Conservation (phyloP, 2,797 vertebrate genomes). For the Chromobotia macracanthus region DNA sequence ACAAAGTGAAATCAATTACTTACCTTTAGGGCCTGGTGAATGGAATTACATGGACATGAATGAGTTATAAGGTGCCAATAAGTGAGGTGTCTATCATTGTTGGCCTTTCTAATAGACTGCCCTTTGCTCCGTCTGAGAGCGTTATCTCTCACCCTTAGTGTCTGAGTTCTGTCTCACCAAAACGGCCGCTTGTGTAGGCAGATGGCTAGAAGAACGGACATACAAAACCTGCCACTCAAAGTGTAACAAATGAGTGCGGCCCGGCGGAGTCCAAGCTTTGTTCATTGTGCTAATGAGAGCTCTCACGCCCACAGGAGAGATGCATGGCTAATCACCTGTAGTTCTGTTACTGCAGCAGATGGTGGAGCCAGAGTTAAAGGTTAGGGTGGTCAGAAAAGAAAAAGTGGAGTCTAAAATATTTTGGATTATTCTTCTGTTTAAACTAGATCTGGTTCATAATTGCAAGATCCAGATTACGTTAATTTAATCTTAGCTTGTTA, state of each 20-base stretch:
- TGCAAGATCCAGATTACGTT: not conserved
- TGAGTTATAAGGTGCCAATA: slow-evolving; percentile 63
- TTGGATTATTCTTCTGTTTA: not conserved
- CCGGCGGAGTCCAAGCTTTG: slow-evolving; percentile 79
- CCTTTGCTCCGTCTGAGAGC: slow-evolving; percentile 47
- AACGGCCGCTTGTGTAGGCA: slow-evolving; percentile 78
- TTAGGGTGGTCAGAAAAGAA: slow-evolving; percentile 43
- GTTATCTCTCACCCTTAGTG: slow-evolving; percentile 44
- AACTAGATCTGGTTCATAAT: not conserved
- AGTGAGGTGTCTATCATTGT: slow-evolving; percentile 58
- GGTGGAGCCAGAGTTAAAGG: slow-evolving; percentile 80
- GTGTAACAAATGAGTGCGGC: slow-evolving; percentile 82
- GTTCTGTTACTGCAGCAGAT: slow-evolving; percentile 71
- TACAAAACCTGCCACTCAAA: slow-evolving; percentile 84
- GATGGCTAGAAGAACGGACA: slow-evolving; percentile 79
- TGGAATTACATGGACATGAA: slow-evolving; percentile 54
- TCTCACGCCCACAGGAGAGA: slow-evolving; percentile 71
- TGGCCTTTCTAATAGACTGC: slow-evolving; percentile 60
- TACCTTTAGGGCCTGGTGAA: slow-evolving; percentile 45
- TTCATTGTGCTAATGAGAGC: slow-evolving; percentile 85
- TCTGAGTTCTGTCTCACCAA: slow-evolving; percentile 69
- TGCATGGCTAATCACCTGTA: slow-evolving; percentile 80
- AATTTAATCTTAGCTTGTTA: not conserved
- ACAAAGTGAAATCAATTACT: slow-evolving; percentile 49
- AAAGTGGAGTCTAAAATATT: slow-evolving; percentile 14